Conservation (phyloP, 2,113 vertebrate genomes). For the Barnardius zonarius region DNA sequence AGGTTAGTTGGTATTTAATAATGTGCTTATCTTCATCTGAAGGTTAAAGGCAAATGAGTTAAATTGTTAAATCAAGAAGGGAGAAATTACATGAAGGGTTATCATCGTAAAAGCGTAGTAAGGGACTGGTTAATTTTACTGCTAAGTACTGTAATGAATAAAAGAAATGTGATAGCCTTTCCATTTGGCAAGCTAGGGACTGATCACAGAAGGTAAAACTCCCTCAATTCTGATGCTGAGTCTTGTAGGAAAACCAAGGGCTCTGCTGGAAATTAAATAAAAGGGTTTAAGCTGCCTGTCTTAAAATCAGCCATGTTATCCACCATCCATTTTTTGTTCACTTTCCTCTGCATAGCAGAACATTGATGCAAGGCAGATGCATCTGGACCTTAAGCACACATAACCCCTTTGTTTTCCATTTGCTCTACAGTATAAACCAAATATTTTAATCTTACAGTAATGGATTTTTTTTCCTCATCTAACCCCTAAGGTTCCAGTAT, state of each 20-base stretch:
- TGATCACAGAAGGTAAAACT: background rate
- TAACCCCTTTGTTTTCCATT: background rate
- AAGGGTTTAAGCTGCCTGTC: background rate
- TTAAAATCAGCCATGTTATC: background rate
- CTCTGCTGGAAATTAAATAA: background rate
- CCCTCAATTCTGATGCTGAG: background rate
- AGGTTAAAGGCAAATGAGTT: background rate
- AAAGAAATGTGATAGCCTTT: background rate
- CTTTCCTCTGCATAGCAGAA: background rate
- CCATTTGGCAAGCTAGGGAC: background rate
- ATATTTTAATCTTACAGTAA: background rate
- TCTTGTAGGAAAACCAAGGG: background rate
- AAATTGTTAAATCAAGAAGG: background rate
- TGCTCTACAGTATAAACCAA: background rate
- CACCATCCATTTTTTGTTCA: background rate
- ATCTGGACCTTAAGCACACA: background rate
- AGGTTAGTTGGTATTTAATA: background rate
- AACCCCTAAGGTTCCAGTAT: slow-evolving; percentile 90
- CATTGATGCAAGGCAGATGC: background rate
- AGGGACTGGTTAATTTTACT: background rate
- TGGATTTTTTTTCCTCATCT: background rate
- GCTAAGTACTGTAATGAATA: background rate
- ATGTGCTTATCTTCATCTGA: background rate
- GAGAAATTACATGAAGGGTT: background rate
- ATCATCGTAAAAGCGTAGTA: background rate